Conservation (phyloP, 1,140 invertebrate species). For the Trypoxylus dichotomus region DNA sequence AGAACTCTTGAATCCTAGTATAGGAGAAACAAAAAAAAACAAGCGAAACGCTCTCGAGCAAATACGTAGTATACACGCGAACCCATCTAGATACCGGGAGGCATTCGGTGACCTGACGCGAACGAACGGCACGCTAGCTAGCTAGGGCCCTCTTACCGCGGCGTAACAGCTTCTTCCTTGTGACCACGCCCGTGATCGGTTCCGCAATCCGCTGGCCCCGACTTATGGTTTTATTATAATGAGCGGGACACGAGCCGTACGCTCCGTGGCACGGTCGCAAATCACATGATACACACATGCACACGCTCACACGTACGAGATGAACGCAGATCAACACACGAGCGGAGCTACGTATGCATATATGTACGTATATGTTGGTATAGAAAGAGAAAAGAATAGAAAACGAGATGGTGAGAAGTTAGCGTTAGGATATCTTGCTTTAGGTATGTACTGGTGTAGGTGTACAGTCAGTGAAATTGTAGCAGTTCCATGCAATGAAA, state of each 20-base stretch:
- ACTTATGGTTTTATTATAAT: conserved; percentile 25
- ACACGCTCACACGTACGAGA: not conserved
- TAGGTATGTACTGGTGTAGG: no score
- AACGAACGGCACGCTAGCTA: not conserved
- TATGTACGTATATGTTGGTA: no score
- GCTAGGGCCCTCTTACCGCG: not conserved
- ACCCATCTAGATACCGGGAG: not conserved
- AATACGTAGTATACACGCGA: not conserved
- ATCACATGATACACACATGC: not conserved
- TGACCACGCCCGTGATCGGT: conserved; percentile 5
- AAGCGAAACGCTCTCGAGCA: not conserved
- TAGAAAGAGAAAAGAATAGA: no score
- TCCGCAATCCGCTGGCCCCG: conserved; percentile 10
- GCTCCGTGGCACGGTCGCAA: not conserved
- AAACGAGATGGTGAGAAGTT: no score
- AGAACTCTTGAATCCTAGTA: no score
- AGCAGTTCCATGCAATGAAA: no score
- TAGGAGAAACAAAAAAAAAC: not conserved
- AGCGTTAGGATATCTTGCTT: no score
- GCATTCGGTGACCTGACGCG: conserved; percentile 9
- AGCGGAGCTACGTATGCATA: no score
- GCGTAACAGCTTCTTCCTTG: conserved; percentile 14
- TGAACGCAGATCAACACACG: no score
- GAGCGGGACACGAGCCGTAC: not conserved
- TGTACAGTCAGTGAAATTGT: no score